A percentile compares a stretch with the other conserved stretches of the same genome.
Evolutionary conservation across 1,140 invertebrate species (phyloP).

Genomic region (Gonatopus flavifemur): DNA sequence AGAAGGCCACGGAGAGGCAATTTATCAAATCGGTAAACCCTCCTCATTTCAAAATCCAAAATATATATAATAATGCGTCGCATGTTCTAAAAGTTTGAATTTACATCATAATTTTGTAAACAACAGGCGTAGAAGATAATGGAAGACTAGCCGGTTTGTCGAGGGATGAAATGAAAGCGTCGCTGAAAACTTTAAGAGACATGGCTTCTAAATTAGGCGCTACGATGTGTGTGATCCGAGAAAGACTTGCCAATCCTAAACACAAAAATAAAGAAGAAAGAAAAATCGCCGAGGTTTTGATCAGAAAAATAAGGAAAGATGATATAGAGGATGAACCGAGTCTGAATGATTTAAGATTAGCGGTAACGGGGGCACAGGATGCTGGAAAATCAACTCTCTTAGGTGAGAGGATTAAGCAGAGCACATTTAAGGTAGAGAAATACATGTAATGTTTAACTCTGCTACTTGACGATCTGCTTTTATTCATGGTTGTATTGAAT

Average conservation of each 20-base stretch:
- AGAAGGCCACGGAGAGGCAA: constrained; percentile 89
- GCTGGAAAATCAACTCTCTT: constrained; percentile 92
- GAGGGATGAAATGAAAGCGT: constrained; percentile 78
- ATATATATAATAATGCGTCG: not conserved
- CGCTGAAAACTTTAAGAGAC: constrained; percentile 76
- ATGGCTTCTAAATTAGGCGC: constrained; percentile 88
- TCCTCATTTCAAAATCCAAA: constrained; percentile 2
- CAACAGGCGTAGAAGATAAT: constrained; percentile 82
- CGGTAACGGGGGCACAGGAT: constrained; percentile 91
- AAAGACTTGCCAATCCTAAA: constrained; percentile 57
- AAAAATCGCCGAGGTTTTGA: constrained; percentile 82
- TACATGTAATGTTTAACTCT: constrained; percentile 25
- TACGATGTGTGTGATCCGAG: constrained; percentile 71
- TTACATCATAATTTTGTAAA: constrained; percentile 4
- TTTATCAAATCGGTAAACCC: constrained; percentile 87
- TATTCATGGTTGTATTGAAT: not conserved
- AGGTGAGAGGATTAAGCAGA: constrained; percentile 45
- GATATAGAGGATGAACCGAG: constrained; percentile 86
- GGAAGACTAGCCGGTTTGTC: constrained; percentile 82
- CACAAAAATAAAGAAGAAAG: constrained; percentile 44
- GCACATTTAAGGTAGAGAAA: constrained; percentile 37
- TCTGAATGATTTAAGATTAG: constrained; percentile 82
- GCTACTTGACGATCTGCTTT: constrained; percentile 4
- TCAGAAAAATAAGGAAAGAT: constrained; percentile 79
- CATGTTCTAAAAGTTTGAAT: not conserved